Percentiles rank a stretch among this genome's conserved stretches.
Conservation (phyloP, 2,797 vertebrate species). For the Brotula barbata region DNA sequence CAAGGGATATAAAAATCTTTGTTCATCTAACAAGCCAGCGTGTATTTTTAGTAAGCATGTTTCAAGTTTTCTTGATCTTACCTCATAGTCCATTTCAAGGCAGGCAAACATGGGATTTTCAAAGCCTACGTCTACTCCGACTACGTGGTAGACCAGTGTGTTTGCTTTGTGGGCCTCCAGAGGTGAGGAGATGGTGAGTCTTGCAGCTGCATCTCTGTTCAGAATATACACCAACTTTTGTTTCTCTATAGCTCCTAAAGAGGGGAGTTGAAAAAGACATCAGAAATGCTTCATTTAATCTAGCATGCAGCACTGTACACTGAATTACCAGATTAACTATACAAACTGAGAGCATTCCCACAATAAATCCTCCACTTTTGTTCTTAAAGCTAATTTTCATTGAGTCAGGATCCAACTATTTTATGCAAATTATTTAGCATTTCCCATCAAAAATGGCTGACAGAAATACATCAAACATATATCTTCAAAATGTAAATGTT, state of each 20-base stretch:
- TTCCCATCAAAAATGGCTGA: no score
- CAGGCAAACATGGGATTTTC: constrained; percentile 99
- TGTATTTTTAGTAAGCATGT: background rate
- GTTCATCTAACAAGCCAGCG: background rate
- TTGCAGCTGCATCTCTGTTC: constrained; percentile 96
- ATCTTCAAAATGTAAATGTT: no score
- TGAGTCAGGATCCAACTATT: no score
- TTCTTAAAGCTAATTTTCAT: no score
- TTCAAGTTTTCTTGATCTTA: constrained; percentile 47
- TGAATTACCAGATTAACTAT: no score
- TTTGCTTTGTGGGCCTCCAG: constrained; percentile 98
- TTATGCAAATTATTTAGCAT: no score
- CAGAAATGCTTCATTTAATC: background rate
- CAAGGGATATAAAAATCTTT: no score
- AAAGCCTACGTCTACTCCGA: constrained; percentile 97
- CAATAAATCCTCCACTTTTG: no score
- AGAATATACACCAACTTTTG: constrained; percentile 99
- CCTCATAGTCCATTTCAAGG: constrained; percentile 99
- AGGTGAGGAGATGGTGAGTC: constrained; percentile 96
- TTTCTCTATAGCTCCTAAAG: constrained; percentile 94
- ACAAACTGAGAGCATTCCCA: no score
- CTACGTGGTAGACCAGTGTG: constrained; percentile 97
- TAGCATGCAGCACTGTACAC: no score
- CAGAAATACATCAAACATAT: no score
- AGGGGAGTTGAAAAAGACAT: constrained; percentile 3